phyloP scores from a whole-genome alignment of 2,797 vertebrate genomes.

The Pagetopsis macropterus region DNA sequence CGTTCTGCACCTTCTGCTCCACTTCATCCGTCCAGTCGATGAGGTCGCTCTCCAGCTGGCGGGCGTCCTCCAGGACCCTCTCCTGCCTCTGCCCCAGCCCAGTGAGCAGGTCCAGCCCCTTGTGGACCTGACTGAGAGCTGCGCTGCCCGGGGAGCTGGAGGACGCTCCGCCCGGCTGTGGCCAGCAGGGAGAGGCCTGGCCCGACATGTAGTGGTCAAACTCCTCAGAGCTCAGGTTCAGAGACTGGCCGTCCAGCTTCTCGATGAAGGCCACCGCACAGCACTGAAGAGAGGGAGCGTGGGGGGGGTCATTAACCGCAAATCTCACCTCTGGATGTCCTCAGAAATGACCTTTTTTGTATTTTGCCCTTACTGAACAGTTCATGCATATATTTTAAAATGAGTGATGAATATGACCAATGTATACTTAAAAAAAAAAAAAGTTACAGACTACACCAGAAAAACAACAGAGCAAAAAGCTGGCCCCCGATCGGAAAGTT shows the following conservation, averaged over 20 bases:
- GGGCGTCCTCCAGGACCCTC: constrained; percentile 86
- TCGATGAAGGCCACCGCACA: constrained; percentile 98
- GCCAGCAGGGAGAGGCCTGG: constrained; percentile 86
- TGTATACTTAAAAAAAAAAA: background rate
- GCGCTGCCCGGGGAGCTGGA: constrained; percentile 75
- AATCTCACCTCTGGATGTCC: background rate
- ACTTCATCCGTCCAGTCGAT: constrained; percentile 96
- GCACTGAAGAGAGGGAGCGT: constrained; percentile 81
- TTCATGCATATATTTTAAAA: background rate
- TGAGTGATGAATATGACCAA: background rate
- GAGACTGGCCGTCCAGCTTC: constrained; percentile 94
- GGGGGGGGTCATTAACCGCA: background rate
- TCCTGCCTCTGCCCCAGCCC: constrained; percentile 91
- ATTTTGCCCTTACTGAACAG: background rate
- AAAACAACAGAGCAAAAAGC: no score
- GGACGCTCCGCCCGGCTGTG: constrained; percentile 69
- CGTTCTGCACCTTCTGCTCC: constrained; percentile 90
- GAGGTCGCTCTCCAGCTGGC: constrained; percentile 92
- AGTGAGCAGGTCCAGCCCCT: constrained; percentile 88
- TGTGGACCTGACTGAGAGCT: constrained; percentile 85
- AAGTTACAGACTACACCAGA: no score
- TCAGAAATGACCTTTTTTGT: no score
- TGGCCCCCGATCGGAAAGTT: no score
- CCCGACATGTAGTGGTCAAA: constrained; percentile 97
- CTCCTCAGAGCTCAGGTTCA: constrained; percentile 94